Evolutionary conservation across 2,797 vertebrate species (phyloP), one percentile per base, ranked within the genome.

Genomic region (Eulemur coronatus): DNA sequence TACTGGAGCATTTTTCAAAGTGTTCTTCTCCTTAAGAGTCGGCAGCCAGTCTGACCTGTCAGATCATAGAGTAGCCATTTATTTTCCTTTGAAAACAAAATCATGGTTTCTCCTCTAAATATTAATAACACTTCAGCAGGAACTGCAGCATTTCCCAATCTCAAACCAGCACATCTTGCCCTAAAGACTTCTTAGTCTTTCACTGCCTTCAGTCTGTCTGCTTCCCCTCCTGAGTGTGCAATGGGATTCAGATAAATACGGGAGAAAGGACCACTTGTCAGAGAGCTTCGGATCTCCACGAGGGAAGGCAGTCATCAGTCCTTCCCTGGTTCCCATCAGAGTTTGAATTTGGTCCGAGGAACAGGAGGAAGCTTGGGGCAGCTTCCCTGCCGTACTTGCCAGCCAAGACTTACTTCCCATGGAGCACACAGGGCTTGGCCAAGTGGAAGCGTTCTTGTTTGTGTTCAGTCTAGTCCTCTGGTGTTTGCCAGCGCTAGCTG

Each of bases 401-500:
- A 17, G 46, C 22, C 22, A 43, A 20, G 50, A n/a, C 48, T 57
- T 28, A 2, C 22, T n/a, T 82, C 14, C 15, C 17, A 35, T 9
- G 8, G 81, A 48, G 18, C 59, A 11, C 1, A 24, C 57, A 30
- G 11, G 38, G 5, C 67, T 8, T 7, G 24, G 26, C 18, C 33
- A 12, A 18, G 22, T 26, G 11, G 48, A 20, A 14, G 3, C 28
- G 2, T 50, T 73, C 41, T 48, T 14, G 2, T 57, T 46, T 12
- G 13, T 5, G 20, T 63, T 26, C 43, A 0, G 2, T 38, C 12
- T 26, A n/a, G 28, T 38, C 18, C 14, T 30, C 1, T 1, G 0
- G 17, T 33, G 38, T 11, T 0, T 1, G 11, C 69, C 5, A 28
- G 41, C 5, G 24, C 67, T 38, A 2, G 18, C 48, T 30, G n/a